These are phyloP conservation scores for Aphaenogaster floridana DNA, from an alignment of 1,140 invertebrate species.

Conservation along the genomic window DNA sequence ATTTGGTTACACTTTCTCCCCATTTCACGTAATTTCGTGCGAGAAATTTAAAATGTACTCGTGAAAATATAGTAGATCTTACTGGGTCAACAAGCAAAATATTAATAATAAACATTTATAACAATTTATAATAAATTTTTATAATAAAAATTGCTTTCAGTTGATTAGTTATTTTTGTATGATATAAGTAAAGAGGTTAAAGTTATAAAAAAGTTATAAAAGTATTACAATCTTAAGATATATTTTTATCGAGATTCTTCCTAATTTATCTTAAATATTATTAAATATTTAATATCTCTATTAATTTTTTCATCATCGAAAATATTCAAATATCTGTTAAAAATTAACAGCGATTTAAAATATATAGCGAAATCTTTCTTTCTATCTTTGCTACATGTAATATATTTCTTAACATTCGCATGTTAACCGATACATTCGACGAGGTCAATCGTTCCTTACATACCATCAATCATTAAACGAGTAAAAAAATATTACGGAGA, in stretches of 20 bases:
- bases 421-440: constrained; percentile 22
- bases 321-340: neutral
- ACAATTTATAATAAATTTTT: neutral
- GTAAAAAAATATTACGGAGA: constrained; percentile 8
- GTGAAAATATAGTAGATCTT: neutral
- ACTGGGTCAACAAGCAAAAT: neutral
- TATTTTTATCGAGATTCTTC: too few relatives aligned
- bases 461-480: constrained; percentile 20
- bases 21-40: neutral
- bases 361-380: neutral
- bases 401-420: neutral
- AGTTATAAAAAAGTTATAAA: constrained; percentile 3
- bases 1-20: neutral
- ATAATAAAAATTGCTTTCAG: too few relatives aligned
- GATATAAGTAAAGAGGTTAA: neutral
- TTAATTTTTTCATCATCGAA: neutral
- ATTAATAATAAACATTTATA: neutral
- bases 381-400: neutral
- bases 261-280: neutral
- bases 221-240: neutral
- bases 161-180: too few relatives aligned
- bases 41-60: neutral
- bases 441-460: neutral
- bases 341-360: neutral
- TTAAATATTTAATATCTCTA: neutral